Evolutionary conservation across 2,797 vertebrate genomes (phyloP).

Genomic region (Labeo calbasu): DNA sequence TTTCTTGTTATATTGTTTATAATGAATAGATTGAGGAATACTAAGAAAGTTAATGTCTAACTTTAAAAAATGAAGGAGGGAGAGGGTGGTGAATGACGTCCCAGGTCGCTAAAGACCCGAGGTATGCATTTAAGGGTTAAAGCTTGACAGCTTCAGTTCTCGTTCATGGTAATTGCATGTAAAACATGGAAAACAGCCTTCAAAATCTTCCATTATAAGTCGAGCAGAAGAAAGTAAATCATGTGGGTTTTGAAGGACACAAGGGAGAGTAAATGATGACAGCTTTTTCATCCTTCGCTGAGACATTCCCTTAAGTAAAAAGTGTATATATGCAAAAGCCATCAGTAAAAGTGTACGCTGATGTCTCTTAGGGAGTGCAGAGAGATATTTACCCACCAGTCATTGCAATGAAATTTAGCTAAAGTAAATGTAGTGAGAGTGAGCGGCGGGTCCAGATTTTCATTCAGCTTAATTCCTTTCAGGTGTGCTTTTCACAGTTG

Average conservation of each 20-base stretch:
- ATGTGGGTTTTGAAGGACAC: neutral
- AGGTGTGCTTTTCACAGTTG: neutral
- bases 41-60: too few species aligned
- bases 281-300: neutral
- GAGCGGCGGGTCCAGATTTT: neutral
- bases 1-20: too few species aligned
- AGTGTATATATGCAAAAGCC: neutral
- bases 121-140: neutral
- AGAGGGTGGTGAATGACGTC: too few species aligned
- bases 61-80: too few species aligned
- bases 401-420: neutral
- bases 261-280: neutral
- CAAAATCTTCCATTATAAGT: neutral
- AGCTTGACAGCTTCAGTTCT: neutral
- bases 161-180: neutral
- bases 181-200: neutral
- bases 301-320: neutral
- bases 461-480: neutral
- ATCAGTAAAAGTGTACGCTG: neutral
- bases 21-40: too few species aligned
- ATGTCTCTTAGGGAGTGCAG: neutral
- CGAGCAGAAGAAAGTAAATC: neutral
- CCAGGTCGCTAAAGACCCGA: too few species aligned
- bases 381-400: neutral
- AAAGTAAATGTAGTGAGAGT: neutral